A percentile compares a stretch with the other conserved stretches of the same genome.
phyloP scores from a whole-genome alignment of 2,888 invertebrate species.

The Eristalis intricaria region DNA sequence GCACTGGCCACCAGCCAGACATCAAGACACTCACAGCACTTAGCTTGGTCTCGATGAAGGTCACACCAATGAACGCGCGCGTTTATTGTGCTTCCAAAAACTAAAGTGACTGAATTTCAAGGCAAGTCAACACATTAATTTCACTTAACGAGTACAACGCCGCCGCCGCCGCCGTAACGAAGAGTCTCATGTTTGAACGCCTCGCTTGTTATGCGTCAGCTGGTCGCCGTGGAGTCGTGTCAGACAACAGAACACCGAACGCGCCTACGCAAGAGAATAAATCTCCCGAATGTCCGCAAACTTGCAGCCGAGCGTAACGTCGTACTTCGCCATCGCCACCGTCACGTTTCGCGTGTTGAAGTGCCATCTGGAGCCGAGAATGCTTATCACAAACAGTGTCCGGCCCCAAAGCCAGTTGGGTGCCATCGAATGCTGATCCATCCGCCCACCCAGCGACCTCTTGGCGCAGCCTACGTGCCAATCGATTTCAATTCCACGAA shows the following conservation, averaged over 20 bases:
- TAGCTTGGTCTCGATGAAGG: neutral
- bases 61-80: neutral
- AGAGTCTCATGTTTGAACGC: neutral
- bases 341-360: neutral
- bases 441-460: conserved; percentile 49
- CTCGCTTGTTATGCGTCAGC: neutral
- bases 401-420: conserved; percentile 6
- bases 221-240: neutral
- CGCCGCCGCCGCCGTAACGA: neutral
- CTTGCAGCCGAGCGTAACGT: neutral
- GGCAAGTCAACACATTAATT: neutral
- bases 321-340: neutral
- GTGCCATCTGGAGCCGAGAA: neutral
- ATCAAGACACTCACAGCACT: neutral
- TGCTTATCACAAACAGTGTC: neutral
- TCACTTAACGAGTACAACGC: neutral
- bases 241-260: neutral
- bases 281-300: neutral
- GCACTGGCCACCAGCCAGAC: neutral
- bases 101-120: neutral
- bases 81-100: neutral
- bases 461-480: conserved; percentile 55
- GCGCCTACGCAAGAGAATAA: neutral
- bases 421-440: neutral
- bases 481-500: conserved; percentile 47